Base-by-base conservation (phyloP, 2,113 vertebrate species). In the Terrapene triunguis region DNA sequence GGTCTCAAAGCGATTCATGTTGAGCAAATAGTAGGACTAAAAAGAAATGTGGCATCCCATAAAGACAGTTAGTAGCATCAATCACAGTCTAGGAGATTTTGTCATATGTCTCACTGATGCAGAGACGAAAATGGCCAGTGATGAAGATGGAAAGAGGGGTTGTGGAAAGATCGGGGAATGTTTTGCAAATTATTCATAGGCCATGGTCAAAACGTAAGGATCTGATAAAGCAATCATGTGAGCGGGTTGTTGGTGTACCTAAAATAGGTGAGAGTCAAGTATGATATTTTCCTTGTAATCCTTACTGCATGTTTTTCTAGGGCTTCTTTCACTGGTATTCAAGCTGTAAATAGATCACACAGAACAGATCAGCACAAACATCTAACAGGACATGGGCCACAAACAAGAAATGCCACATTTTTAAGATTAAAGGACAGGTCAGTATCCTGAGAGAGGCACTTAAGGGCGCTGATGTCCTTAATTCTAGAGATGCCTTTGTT, bases 341-440 rank as follows among this genome's bases (percentile, higher is more conserved):
- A 57, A 92, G 25, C 53, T 88, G 38, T 32, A 93, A 82, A 89
- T 9, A 25, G 42, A 5, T 44, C n/a, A n/a, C 13, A 6, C 54
- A 50, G 85, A 32, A 74, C 47, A 53, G 51, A 53, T 17, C 16
- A 53, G 51, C 17, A 2, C 51, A 53, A 53, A 53, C 51, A 53
- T 53, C 51, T 53, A 53, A 53, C 51, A 53, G 47, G 47, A 48
- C 47, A 48, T 51, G 14, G 50, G 4, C 50, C 50, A 51, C 50
- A 51, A 17, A 53, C 51, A 53, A 53, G 51, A 87, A 80, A 86
- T 84, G 80, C 11, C 2, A 80, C 87, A 24, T 47, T 88, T 89
- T 90, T 92, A 88, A 93, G 47, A 88, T 96, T 59, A 89, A 22
- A 84, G 55, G 82, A 84, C 7, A 76, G 50, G 69, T 81, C 79